Evolutionary conservation across 1,140 invertebrate species (phyloP), one percentile per base, ranked within the genome.

Genomic region (Pseudoatta argentina): DNA sequence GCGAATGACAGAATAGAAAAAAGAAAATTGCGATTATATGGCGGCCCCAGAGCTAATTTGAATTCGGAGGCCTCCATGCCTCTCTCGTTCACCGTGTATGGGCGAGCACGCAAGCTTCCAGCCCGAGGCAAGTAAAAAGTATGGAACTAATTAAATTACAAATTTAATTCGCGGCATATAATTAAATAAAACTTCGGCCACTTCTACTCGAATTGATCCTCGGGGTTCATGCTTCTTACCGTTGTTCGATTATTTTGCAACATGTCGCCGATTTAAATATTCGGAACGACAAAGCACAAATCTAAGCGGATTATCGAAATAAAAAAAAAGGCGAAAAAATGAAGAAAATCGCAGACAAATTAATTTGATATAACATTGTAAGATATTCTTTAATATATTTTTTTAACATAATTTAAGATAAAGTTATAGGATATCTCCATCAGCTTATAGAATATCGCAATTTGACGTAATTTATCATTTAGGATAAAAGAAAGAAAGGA

Each of bases 81-180:
- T 81, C 79, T 88, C 76, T 63, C 76, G 55, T 48, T 44, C 44
- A 2, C 44, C 76, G 81, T 88, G 89, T 89, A 90, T 87, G 63
- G 78, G 48, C 71, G 71, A 85, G 66, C 89, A 90, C 89, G 89
- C 89, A 89, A 90, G 69, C 89, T 87, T 30, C 78, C 55, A 61
- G 55, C 86, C 69, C 57, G 89, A 71, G 89, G 86, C 89, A 90
- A 79, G 88, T 69, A 87, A 90, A 90, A 90, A 90, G 86, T 90
- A 90, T 81, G 88, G 90, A 86, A 90, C 89, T 90, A 90, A 90
- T 90, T 90, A 90, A 90, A 90, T 90, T 90, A 90, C 81, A 90
- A 90, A 90, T 90, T 90, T 90, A 89, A 87, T 90, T 90, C 76
- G 75, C 86, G 87, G 63, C 66, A 87, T 87, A 83, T 87, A 90